A percentile compares a stretch with the other conserved stretches of the same genome.
Evolutionary conservation across 2,113 vertebrate species (phyloP).

Genomic region (Megaceryle torquata): DNA sequence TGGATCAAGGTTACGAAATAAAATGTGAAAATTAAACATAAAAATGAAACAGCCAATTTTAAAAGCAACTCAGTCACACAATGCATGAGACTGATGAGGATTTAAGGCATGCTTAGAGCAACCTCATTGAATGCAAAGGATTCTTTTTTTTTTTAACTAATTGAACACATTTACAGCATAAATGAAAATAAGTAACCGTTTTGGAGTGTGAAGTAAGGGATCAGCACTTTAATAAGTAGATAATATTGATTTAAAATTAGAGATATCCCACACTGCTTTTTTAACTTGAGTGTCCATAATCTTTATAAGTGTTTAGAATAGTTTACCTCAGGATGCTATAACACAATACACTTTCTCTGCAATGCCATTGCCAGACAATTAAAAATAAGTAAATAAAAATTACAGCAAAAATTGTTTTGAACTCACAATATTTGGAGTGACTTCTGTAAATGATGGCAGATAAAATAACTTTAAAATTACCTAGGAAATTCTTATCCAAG

Average conservation of each 20-base stretch:
- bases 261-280: background rate
- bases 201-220: background rate
- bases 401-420: background rate
- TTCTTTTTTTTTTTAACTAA: background rate
- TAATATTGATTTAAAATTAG: background rate
- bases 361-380: background rate
- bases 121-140: background rate
- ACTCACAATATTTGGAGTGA: background rate
- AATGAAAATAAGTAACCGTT: background rate
- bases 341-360: background rate
- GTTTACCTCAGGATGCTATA: background rate
- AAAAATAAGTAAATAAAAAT: background rate
- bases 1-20: background rate
- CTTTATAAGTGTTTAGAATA: background rate
- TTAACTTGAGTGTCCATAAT: background rate
- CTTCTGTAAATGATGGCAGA: background rate
- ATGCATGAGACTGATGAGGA: background rate
- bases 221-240: background rate
- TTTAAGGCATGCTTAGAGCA: background rate
- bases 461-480: background rate
- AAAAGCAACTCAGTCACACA: background rate
- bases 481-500: background rate
- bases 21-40: background rate
- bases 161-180: background rate
- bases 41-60: background rate